A percentile compares a stretch with the other conserved stretches of the same genome.
Evolutionary conservation across 1,140 invertebrate genomes (phyloP).

Genomic region (Tyrophagus putrescentiae): DNA sequence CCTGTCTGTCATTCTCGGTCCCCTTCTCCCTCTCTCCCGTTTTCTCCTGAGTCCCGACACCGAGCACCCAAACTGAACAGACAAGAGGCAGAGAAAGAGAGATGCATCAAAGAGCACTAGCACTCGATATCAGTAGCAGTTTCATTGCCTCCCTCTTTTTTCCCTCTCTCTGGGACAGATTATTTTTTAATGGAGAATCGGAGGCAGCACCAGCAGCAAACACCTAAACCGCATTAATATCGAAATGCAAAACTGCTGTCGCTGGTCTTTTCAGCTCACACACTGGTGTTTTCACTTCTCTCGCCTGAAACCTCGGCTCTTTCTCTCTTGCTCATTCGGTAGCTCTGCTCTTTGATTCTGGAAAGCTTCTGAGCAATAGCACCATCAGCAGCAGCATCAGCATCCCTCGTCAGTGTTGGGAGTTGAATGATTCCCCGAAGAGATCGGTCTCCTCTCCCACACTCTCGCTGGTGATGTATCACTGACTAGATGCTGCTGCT

Average conservation of each 20-base stretch:
- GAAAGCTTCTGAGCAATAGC: too few species aligned
- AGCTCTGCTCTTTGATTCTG: too few species aligned
- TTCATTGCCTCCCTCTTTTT: neutral
- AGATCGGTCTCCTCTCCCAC: neutral
- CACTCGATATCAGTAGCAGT: neutral
- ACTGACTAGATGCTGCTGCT: neutral
- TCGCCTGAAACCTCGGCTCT: too few species aligned
- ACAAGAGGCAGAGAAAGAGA: too few species aligned
- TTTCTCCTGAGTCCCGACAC: too few species aligned
- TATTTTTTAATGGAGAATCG: slow-evolving; percentile 30
- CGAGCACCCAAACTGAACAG: too few species aligned
- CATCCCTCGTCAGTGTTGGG: too few species aligned
- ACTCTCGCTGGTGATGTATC: neutral
- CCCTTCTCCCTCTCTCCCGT: too few species aligned
- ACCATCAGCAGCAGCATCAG: too few species aligned
- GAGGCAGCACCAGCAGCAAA: too few species aligned
- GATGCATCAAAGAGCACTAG: too few species aligned
- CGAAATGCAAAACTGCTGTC: slow-evolving; percentile 29
- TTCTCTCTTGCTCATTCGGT: slow-evolving; percentile 1
- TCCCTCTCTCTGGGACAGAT: slow-evolving; percentile 25
- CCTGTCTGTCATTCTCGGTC: slow-evolving; percentile 1
- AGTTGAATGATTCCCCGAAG: neutral
- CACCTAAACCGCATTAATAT: slow-evolving; percentile 30
- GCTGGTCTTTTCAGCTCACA: slow-evolving; percentile 18
- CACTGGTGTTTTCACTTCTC: neutral